phyloP scores from a whole-genome alignment of 2,797 vertebrate species.

The Heliangelus exortis region DNA sequence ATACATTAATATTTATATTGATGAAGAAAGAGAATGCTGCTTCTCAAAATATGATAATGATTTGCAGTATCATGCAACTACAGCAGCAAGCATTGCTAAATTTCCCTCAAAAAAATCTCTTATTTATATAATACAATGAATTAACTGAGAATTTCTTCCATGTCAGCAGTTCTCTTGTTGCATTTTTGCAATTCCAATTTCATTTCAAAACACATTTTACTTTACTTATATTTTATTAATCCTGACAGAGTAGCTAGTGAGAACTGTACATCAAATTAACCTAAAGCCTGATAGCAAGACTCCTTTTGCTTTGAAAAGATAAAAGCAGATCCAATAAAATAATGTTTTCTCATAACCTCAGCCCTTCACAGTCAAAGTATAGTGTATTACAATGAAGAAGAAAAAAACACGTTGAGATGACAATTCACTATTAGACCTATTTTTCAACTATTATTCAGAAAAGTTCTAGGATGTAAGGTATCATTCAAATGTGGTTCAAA shows the following conservation, averaged over 20 bases:
- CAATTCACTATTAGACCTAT: neutral
- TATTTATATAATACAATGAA: conserved; percentile 31
- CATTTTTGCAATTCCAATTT: conserved; percentile 4
- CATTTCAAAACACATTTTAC: conserved; percentile 11
- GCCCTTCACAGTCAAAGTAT: neutral
- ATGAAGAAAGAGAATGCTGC: neutral
- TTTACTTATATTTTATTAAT: conserved; percentile 33
- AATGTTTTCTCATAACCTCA: neutral
- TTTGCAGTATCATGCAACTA: neutral
- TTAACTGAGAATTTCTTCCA: conserved; percentile 19
- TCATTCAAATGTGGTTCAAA: neutral
- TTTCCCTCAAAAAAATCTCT: conserved; percentile 2
- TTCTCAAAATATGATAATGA: conserved; percentile 21
- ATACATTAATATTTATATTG: conserved; percentile 12
- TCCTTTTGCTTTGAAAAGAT: neutral
- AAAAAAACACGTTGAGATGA: neutral
- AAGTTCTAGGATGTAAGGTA: neutral
- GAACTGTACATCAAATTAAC: conserved; percentile 20
- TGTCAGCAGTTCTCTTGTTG: conserved; percentile 41
- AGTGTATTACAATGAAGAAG: neutral
- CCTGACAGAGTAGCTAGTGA: conserved; percentile 9
- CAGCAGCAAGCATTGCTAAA: neutral
- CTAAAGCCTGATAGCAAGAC: neutral
- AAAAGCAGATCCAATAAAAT: neutral
- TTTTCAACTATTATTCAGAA: neutral